Base-by-base conservation (phyloP, 2,797 vertebrate genomes). In the Chelon auratus region DNA sequence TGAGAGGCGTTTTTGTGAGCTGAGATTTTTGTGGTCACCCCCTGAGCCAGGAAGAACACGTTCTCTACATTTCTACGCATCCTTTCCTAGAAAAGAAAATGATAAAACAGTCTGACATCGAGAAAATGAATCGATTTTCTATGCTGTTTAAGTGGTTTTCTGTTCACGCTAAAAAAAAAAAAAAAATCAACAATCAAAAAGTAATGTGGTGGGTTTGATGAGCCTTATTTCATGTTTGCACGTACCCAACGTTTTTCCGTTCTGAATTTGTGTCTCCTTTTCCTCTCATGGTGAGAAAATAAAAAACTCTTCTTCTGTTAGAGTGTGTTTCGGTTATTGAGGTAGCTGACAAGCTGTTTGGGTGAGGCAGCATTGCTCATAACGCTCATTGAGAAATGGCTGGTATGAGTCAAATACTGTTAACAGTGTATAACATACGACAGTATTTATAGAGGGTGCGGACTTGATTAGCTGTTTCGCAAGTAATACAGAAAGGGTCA, bases 31-130 rank as follows among this genome's bases (percentile, higher is more conserved):
- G 51, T n/a, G 52, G 78, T 78, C 60, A 75, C 9, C 62, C 5
- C 75, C 66, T 40, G 58, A 89, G 89, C 89, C 88, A 87, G 61
- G 77, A 92, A 87, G 87, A 91, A 91, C 88, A 91, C 48, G 51
- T 55, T 77, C 45, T 79, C 55, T 78, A 75, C 45, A 54, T 82
- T 81, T 83, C 24, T 84, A 78, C 30, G 18, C 60, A 69, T 11
- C 51, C 56, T 84, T 76, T 85, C 61, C 42, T 55, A 24, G 39
- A 77, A 69, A 54, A 39, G 17, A 22, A 33, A 48, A 37, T 42
- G 67, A 26, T 20, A 45, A 68, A 80, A 33, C 62, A n/a, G 63
- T 14, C 11, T 15, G 52, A 71, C 56, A 67, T 53, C 22, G 51
- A 47, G 37, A 69, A 9, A 40, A 54, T 10, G 3, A 55, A 18